Percentiles rank a stretch among this genome's conserved stretches.
Conservation (phyloP, 2,797 vertebrate genomes). For the Euthynnus affinis region DNA sequence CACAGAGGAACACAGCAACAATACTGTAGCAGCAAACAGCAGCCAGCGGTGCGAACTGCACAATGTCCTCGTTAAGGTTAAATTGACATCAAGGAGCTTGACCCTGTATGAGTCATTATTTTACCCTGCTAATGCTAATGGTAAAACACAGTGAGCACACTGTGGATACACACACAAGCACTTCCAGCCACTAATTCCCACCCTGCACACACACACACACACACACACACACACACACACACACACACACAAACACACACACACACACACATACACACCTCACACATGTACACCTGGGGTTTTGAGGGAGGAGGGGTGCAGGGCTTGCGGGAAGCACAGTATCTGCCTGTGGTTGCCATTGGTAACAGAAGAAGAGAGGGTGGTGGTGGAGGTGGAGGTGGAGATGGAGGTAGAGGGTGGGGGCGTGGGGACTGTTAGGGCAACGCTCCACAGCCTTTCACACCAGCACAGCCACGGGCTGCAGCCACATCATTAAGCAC, state of each 20-base stretch:
- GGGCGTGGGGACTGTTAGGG: slow-evolving; percentile 40
- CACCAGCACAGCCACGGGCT: slow-evolving; percentile 59
- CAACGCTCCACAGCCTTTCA: slow-evolving; percentile 54
- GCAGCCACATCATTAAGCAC: slow-evolving; percentile 57
- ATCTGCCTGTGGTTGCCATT: slow-evolving; percentile 81
- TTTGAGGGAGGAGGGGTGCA: slow-evolving; percentile 12
- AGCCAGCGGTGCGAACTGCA: slow-evolving; percentile 35
- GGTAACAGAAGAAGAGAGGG: slow-evolving; percentile 72
- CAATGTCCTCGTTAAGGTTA: slow-evolving; percentile 64
- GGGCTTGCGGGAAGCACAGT: slow-evolving; percentile 55
- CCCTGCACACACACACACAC: neutral
- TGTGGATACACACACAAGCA: slow-evolving; percentile 15
- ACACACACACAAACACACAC: neutral
- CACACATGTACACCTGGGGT: slow-evolving; percentile 28
- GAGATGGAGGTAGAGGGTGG: slow-evolving; percentile 2
- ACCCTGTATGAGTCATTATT: slow-evolving; percentile 73
- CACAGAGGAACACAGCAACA: slow-evolving; percentile 33
- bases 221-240: slow-evolving; percentile 9
- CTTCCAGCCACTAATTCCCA: slow-evolving; percentile 23
- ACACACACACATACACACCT: slow-evolving; percentile 7
- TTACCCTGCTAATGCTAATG: slow-evolving; percentile 49
- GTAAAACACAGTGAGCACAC: slow-evolving; percentile 43
- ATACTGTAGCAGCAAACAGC: slow-evolving; percentile 38
- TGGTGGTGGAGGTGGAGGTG: slow-evolving; percentile 7
- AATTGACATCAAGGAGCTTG: slow-evolving; percentile 69